Evolutionary conservation across 2,888 invertebrate species (phyloP), one percentile per base, ranked within the genome.

Genomic region (Cataglyphis livida): DNA sequence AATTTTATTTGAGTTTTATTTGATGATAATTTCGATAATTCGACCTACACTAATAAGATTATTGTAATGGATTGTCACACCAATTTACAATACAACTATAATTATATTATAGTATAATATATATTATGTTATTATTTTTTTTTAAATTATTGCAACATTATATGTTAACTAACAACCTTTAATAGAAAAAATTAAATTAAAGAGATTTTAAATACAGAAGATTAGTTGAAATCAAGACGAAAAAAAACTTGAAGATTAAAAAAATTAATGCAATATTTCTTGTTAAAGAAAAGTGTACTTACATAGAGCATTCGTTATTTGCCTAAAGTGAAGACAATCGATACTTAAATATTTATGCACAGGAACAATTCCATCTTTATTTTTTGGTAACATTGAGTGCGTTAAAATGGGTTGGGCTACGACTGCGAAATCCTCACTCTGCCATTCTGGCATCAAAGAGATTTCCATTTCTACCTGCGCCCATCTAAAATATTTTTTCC

Each of bases 261-360:
- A 51, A 51, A 62, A n/a, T 18, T 62, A 28, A n/a, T 62, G 3
- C 10, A 2, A 21, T 35, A 57, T 38, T 25, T 57, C 32, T 48
- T 48, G 0, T 38, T 57, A 38, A 7, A 1, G 15, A 28, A 44
- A 61, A 65, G 0, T 44, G 18, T 64, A 90, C 93, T 94, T 93
- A 96, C 96, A 95, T 93, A 93, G 91, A 2, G 96, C 96, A 85
- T 96, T 95, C 21, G 95, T 95, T 88, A 95, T 96, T 91, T 96
- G 96, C 87, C 96, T 96, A 7, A 96, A 93, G 91, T 97, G 96
- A 88, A 96, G 96, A 91, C 96, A 96, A 91, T 97, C 97, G 54
- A 93, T 92, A 0, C 96, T 95, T 68, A 96, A 92, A 91, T 95
- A 96, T 0, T 93, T 57, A 95, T 94, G 95, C 93, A 0, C 86